These are phyloP conservation scores for Misgurnus mizolepis DNA, from an alignment of 2,113 vertebrate genomes.

Conservation along the genomic window DNA sequence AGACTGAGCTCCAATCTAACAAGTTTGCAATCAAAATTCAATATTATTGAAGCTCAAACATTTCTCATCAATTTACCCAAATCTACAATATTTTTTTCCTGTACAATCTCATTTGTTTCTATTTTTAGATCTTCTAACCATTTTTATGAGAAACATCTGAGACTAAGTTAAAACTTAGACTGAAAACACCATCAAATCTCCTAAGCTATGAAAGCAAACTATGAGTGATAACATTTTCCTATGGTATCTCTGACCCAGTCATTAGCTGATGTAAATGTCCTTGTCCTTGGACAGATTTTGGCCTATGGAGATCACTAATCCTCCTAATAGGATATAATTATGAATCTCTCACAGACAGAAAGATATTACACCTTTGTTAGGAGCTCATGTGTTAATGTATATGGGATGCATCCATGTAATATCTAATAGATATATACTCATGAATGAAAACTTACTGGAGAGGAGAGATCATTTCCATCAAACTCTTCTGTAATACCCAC, in stretches of 20 bases:
- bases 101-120: too few species aligned
- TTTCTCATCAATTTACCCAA: too few species aligned
- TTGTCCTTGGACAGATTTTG: constrained; percentile 52
- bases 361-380: neutral
- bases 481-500: constrained; percentile 42
- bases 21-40: too few species aligned
- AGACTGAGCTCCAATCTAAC: too few species aligned
- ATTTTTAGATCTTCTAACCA: too few species aligned
- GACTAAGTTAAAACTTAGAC: too few species aligned
- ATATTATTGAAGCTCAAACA: too few species aligned
- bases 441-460: constrained; percentile 61
- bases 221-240: neutral
- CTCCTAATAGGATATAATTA: constrained; percentile 47
- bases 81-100: too few species aligned
- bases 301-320: constrained; percentile 41
- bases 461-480: constrained; percentile 62
- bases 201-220: too few species aligned
- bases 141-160: too few species aligned
- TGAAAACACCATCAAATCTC: too few species aligned
- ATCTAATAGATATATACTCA: neutral
- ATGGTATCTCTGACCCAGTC: constrained; percentile 1
- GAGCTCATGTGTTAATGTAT: neutral
- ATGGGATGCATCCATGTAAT: neutral
- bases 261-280: neutral
- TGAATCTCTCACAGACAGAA: neutral